A percentile compares a stretch with the other conserved stretches of the same genome.
Evolutionary conservation across 2,113 vertebrate genomes (phyloP).

Genomic region (Toxostoma redivivum): DNA sequence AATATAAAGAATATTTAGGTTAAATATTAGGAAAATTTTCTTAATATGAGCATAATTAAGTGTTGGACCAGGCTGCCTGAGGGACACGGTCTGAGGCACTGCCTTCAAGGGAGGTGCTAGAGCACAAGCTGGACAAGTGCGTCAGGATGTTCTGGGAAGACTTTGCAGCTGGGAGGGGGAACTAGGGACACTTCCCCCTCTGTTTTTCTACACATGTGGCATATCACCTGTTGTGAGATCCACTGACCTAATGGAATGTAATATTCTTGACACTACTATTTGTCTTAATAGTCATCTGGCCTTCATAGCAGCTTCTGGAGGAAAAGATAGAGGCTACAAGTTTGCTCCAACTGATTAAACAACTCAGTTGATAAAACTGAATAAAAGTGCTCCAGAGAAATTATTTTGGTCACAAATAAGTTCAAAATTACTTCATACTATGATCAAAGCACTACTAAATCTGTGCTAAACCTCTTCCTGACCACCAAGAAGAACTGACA

Average conservation of each 20-base stretch:
- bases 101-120: background rate
- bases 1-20: background rate
- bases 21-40: background rate
- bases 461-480: constrained; percentile 13
- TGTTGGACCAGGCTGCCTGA: background rate
- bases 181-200: background rate
- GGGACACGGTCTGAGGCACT: background rate
- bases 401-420: background rate
- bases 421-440: background rate
- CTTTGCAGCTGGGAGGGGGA: background rate
- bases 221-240: background rate
- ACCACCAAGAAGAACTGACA: constrained; percentile 10
- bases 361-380: background rate
- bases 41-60: constrained; percentile 6
- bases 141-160: background rate
- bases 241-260: background rate
- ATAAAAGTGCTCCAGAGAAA: background rate
- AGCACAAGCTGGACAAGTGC: background rate
- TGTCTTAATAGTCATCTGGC: background rate
- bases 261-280: background rate
- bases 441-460: constrained; percentile 2
- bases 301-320: background rate
- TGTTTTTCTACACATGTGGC: background rate
- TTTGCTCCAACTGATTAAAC: background rate
- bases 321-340: background rate